Conservation (phyloP, 2,888 invertebrate genomes). For the Kuschelorhynchus macadamiae region DNA sequence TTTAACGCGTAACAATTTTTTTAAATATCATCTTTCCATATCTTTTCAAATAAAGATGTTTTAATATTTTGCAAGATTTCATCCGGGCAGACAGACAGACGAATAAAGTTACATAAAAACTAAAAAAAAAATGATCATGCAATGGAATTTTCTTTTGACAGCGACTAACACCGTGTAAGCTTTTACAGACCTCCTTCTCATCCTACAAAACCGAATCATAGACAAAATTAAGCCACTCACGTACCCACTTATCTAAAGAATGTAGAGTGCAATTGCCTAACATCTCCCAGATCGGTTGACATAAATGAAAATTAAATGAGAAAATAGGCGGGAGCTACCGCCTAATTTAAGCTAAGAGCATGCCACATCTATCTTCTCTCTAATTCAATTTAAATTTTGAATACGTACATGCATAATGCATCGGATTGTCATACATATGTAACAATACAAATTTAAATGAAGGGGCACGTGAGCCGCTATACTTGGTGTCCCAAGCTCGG, state of each 20-base stretch:
- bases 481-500: too few relatives aligned
- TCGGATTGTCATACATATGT: slow-evolving; percentile 46
- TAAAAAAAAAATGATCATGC: neutral
- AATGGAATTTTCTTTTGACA: too few relatives aligned
- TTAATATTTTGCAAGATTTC: too few relatives aligned
- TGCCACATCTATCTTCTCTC: slow-evolving; percentile 46
- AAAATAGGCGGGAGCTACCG: slow-evolving; percentile 48
- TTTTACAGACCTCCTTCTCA: too few relatives aligned
- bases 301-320: slow-evolving; percentile 45
- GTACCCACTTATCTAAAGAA: slow-evolving; percentile 21
- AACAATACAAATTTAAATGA: slow-evolving; percentile 47
- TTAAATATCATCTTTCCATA: too few relatives aligned
- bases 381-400: slow-evolving; percentile 49
- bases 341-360: slow-evolving; percentile 45
- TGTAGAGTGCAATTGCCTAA: slow-evolving; percentile 38
- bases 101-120: neutral
- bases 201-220: too few relatives aligned
- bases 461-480: slow-evolving; percentile 39
- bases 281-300: slow-evolving; percentile 26
- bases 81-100: too few relatives aligned
- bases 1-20: too few relatives aligned
- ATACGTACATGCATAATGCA: slow-evolving; percentile 48
- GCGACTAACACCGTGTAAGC: too few relatives aligned
- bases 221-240: too few relatives aligned
- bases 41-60: too few relatives aligned